These are phyloP conservation scores for Mormyrus lacerda DNA, from an alignment of 2,113 vertebrate genomes.

Conservation along the genomic window DNA sequence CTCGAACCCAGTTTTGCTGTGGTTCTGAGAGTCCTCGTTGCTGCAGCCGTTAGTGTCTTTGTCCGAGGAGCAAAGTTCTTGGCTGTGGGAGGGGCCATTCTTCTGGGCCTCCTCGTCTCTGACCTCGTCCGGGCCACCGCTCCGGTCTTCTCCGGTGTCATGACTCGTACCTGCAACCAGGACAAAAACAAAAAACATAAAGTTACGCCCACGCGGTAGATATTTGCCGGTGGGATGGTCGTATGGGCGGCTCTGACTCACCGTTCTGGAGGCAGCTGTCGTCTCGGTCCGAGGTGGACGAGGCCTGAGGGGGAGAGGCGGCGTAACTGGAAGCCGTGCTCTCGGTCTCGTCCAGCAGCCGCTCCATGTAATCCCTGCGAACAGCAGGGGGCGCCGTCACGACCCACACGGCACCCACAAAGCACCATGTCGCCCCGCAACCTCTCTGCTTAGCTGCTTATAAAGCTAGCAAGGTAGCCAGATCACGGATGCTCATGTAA, in stretches of 20 bases:
- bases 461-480: not conserved
- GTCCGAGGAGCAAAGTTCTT: slow-evolving; percentile 54
- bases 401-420: not conserved
- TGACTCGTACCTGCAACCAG: slow-evolving; percentile 63
- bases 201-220: not conserved
- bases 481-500: not conserved
- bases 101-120: slow-evolving; percentile 58
- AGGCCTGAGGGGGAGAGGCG: slow-evolving; percentile 72
- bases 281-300: slow-evolving; percentile 78
- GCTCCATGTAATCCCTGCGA: slow-evolving; percentile 87
- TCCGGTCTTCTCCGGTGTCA: slow-evolving; percentile 44
- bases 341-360: slow-evolving; percentile 83
- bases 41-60: slow-evolving; percentile 76
- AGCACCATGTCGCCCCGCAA: not conserved
- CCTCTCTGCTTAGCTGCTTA: not conserved
- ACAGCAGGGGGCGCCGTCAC: not conserved
- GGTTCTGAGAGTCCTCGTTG: slow-evolving; percentile 49
- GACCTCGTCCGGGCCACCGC: slow-evolving; percentile 52
- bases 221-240: not conserved
- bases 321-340: slow-evolving; percentile 80
- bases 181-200: not conserved
- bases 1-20: slow-evolving; percentile 29
- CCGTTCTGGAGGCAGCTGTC: slow-evolving; percentile 80
- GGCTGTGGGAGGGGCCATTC: slow-evolving; percentile 65
- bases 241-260: slow-evolving; percentile 29